Evolutionary conservation across 1,140 invertebrate genomes (phyloP).

Genomic region (Mizuhopecten yessoensis): DNA sequence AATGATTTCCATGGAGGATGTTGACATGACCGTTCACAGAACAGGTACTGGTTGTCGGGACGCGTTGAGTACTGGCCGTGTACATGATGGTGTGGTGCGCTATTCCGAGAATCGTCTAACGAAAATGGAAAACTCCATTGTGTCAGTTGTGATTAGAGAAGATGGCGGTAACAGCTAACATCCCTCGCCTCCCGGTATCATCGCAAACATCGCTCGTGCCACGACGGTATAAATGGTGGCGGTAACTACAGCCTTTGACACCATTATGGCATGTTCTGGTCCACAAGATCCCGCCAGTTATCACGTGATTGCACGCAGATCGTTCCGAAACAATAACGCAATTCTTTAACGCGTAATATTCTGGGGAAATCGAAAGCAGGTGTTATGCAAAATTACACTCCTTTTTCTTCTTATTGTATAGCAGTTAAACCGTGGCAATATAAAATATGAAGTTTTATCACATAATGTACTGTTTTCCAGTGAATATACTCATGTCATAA

Average conservation of each 20-base stretch:
- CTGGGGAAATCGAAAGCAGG: background rate
- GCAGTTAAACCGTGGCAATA: too few relatives aligned
- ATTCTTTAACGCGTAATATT: background rate
- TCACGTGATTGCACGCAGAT: background rate
- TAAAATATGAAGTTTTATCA: too few relatives aligned
- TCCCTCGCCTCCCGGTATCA: background rate
- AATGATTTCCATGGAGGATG: background rate
- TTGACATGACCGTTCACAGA: background rate
- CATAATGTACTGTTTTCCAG: too few relatives aligned
- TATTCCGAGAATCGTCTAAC: slow-evolving; percentile 44
- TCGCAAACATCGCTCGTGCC: background rate
- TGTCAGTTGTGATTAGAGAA: slow-evolving; percentile 51
- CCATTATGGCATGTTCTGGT: background rate
- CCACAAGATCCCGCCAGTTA: background rate
- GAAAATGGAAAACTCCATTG: slow-evolving; percentile 58
- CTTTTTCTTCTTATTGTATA: background rate
- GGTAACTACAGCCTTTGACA: background rate
- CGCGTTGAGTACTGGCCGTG: background rate
- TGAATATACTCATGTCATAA: too few relatives aligned
- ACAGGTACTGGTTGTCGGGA: background rate
- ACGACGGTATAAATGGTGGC: background rate
- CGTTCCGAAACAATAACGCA: background rate
- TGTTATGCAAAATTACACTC: background rate
- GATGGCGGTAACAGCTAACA: slow-evolving; percentile 10
- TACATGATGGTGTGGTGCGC: background rate